Evolutionary conservation across 1,140 invertebrate genomes (phyloP).

Genomic region (Pachypsylla venusta): DNA sequence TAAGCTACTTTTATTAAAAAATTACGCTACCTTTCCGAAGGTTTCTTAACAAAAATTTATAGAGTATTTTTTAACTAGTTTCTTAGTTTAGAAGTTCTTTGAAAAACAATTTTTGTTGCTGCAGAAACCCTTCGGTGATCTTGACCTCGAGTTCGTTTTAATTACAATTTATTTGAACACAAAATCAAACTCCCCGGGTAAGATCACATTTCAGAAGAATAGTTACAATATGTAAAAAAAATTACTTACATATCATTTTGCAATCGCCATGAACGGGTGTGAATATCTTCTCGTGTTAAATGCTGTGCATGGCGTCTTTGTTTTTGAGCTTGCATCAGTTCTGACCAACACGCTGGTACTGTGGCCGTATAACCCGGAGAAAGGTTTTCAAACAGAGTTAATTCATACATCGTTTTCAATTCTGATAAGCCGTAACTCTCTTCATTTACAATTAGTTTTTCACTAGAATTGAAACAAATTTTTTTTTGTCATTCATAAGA

Average conservation of each 20-base stretch:
- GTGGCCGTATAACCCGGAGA: slow-evolving; percentile 57
- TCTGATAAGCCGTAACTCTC: slow-evolving; percentile 32
- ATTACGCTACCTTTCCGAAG: no score
- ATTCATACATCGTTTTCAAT: slow-evolving; percentile 40
- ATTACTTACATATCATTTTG: slow-evolving; percentile 56
- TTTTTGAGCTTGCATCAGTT: slow-evolving; percentile 76
- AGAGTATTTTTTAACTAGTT: no score
- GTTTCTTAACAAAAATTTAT: no score
- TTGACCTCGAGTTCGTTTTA: no score
- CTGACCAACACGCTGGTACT: slow-evolving; percentile 82
- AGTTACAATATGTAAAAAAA: neutral
- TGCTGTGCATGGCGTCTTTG: slow-evolving; percentile 67
- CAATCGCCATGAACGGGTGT: slow-evolving; percentile 69
- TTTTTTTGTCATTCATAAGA: neutral
- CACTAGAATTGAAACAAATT: slow-evolving; percentile 17
- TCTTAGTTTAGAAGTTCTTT: neutral
- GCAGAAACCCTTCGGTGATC: no score
- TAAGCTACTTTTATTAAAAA: no score
- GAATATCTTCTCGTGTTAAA: slow-evolving; percentile 55
- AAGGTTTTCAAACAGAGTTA: slow-evolving; percentile 47
- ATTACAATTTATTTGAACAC: no score
- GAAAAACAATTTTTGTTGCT: slow-evolving; percentile 15
- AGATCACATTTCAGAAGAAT: slow-evolving; percentile 12
- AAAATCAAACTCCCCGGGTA: no score
- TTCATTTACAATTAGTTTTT: slow-evolving; percentile 40